Percentiles rank a stretch among this genome's conserved stretches.
These are phyloP conservation scores for Drosophila pseudoobscura DNA, from an alignment of 1,140 invertebrate species.

Conservation along the genomic window DNA sequence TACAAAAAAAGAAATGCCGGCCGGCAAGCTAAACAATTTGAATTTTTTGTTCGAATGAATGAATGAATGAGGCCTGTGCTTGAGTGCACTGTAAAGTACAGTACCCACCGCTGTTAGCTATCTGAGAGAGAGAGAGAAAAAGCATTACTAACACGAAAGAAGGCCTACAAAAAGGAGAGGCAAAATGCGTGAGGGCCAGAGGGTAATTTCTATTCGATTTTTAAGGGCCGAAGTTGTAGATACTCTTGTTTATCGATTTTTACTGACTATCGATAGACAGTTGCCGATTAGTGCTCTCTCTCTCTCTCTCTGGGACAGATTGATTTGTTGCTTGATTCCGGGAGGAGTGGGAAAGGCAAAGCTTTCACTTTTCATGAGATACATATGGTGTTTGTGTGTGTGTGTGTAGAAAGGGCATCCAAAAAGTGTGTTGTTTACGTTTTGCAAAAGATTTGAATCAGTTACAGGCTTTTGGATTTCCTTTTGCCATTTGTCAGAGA, in stretches of 20 bases:
- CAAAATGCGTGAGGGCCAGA: neutral
- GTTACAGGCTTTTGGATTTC: conserved; percentile 46
- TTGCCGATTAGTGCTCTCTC: no score
- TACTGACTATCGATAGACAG: no score
- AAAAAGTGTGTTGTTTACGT: neutral
- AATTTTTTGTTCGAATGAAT: conserved; percentile 24
- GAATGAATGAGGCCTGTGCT: conserved; percentile 27
- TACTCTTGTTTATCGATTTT: no score
- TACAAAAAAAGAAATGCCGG: conserved; percentile 44
- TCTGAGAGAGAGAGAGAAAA: no score
- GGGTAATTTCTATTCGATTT: no score
- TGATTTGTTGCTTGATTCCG: no score
- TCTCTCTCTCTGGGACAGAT: no score
- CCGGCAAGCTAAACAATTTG: conserved; percentile 33
- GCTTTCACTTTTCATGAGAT: no score
- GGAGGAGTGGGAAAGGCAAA: no score
- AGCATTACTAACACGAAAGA: conserved; percentile 5
- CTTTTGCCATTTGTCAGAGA: conserved; percentile 47
- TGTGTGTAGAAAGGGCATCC: neutral
- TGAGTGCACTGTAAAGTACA: neutral
- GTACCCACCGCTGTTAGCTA: no score
- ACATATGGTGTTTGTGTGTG: no score
- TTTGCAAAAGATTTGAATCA: conserved; percentile 54
- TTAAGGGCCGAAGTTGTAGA: no score
- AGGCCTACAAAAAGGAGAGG: conserved; percentile 5